phyloP scores from a whole-genome alignment of 30 jellyfish, hydroid and myxozoan genomes.

The Hydra vulgaris region DNA sequence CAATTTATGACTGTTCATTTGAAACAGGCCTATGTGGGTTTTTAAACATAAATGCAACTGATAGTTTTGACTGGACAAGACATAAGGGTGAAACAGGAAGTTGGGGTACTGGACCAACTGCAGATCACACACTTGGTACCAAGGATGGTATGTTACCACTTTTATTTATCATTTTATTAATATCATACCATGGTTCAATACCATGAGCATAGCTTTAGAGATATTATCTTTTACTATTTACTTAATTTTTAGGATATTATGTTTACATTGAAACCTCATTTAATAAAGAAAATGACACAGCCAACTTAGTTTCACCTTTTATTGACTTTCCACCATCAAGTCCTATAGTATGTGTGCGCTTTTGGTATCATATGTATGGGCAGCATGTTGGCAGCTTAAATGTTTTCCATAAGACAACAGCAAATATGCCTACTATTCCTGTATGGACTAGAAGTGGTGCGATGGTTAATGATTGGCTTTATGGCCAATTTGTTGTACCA shows the following conservation, averaged over 20 bases:
- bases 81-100: slow-evolving; percentile 77
- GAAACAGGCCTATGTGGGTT: slow-evolving; percentile 74
- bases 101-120: slow-evolving; percentile 73
- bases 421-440: slow-evolving; percentile 54
- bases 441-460: slow-evolving; percentile 78
- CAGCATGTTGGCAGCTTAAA: slow-evolving; percentile 82
- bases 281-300: slow-evolving; percentile 72
- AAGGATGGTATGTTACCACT: slow-evolving; percentile 33
- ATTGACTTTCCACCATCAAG: slow-evolving; percentile 51
- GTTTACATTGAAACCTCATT: slow-evolving; percentile 88
- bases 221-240: too few species aligned
- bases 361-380: slow-evolving; percentile 97
- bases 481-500: slow-evolving; percentile 64
- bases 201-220: too few species aligned
- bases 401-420: slow-evolving; percentile 29
- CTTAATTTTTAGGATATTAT: slow-evolving; percentile 51
- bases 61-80: slow-evolving; percentile 77
- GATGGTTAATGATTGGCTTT: slow-evolving; percentile 73
- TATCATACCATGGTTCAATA: too few species aligned
- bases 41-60: slow-evolving; percentile 40
- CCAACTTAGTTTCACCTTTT: slow-evolving; percentile 54
- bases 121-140: slow-evolving; percentile 86
- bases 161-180: not conserved
- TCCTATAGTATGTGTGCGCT: slow-evolving; percentile 60
- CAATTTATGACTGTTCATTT: slow-evolving; percentile 77